Evolutionary conservation across 2,113 vertebrate species (phyloP).

Genomic region (Chamaetylas fuelleborni): DNA sequence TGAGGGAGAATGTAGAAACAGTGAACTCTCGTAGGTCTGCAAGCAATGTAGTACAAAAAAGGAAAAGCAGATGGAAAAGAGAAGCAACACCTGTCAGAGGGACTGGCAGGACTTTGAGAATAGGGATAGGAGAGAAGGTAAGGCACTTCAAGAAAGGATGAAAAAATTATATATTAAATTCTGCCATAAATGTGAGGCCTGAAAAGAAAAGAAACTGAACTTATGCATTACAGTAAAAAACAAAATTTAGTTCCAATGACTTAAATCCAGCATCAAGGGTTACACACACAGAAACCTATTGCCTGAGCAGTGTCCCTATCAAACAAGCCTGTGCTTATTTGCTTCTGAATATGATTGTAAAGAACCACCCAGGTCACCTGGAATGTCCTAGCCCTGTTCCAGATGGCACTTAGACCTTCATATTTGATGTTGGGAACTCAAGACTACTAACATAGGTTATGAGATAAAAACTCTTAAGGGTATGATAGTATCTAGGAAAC

Average conservation of each 20-base stretch:
- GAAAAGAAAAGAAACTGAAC: neutral
- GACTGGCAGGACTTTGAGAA: neutral
- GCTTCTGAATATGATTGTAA: neutral
- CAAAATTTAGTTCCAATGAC: neutral
- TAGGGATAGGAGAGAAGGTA: no score
- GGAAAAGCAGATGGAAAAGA: neutral
- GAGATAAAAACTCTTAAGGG: neutral
- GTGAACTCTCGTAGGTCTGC: neutral
- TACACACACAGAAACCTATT: neutral
- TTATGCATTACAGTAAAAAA: neutral
- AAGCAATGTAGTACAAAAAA: neutral
- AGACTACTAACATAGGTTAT: neutral
- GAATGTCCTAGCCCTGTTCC: neutral
- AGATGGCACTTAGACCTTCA: neutral
- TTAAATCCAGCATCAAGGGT: neutral
- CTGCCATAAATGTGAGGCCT: neutral
- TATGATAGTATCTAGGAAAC: neutral
- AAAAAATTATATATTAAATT: neutral
- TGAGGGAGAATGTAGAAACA: neutral
- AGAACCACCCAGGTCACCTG: neutral
- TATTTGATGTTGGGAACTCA: neutral
- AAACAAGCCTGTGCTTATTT: neutral
- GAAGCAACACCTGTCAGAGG: neutral
- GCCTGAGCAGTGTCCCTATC: neutral
- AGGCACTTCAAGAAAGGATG: neutral